These are phyloP conservation scores for Cossypha dichroa DNA, from an alignment of 2,797 vertebrate genomes.

Conservation along the genomic window DNA sequence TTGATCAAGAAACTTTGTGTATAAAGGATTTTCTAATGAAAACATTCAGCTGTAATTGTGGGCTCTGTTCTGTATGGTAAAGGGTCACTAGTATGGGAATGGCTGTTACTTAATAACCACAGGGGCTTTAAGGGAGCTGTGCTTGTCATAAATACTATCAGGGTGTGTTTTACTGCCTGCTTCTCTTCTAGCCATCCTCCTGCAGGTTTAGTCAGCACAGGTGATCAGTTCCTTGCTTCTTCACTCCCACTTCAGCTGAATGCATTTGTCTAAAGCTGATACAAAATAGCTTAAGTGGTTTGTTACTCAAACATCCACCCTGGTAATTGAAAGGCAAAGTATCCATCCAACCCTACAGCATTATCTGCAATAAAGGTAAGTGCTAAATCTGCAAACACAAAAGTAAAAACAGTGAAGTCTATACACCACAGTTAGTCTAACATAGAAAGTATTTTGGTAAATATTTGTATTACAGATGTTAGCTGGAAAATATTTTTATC, in stretches of 20 bases:
- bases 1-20: constrained; percentile 27
- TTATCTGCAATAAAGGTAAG: neutral
- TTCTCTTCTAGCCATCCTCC: neutral
- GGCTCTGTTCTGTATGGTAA: neutral
- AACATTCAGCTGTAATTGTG: neutral
- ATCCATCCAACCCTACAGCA: neutral
- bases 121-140: neutral
- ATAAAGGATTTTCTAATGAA: constrained; percentile 2
- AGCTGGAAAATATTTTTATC: neutral
- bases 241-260: neutral
- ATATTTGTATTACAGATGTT: neutral
- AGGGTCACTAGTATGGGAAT: neutral
- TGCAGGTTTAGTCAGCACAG: neutral
- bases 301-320: neutral
- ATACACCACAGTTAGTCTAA: neutral
- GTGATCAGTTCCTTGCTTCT: neutral
- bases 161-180: neutral
- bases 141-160: neutral
- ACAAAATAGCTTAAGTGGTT: neutral
- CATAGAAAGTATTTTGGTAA: neutral
- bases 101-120: neutral
- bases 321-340: neutral
- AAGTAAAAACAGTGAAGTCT: neutral
- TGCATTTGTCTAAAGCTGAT: neutral
- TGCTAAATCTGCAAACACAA: neutral